These are phyloP conservation scores for Odocoileus virginianus DNA, from an alignment of 2,113 vertebrate species.

Conservation along the genomic window DNA sequence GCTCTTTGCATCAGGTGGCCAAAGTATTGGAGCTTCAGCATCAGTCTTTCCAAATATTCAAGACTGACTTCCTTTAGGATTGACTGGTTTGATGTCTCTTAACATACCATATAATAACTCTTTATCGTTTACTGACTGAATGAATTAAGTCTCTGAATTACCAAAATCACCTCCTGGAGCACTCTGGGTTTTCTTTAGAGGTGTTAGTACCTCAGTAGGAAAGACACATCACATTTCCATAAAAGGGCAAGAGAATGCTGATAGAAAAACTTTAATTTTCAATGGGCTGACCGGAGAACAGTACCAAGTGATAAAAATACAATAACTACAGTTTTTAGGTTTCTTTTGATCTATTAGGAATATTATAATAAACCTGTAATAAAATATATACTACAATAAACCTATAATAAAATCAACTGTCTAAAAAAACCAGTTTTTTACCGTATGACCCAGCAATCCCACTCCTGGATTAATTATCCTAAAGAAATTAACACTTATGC, in stretches of 20 bases:
- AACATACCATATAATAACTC: not conserved
- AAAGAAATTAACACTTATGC: not conserved
- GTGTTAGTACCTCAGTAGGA: not conserved
- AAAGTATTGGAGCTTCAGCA: not conserved
- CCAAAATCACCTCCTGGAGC: not conserved
- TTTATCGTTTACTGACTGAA: not conserved
- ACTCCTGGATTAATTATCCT: not conserved
- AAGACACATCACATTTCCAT: not conserved
- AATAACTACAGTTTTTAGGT: not conserved
- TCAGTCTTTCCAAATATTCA: not conserved
- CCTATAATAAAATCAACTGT: not conserved
- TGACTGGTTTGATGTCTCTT: not conserved
- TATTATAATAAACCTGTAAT: not conserved
- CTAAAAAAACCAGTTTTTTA: not conserved
- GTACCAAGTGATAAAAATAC: not conserved
- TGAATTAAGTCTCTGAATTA: not conserved
- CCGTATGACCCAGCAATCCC: not conserved
- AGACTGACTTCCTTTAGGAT: not conserved
- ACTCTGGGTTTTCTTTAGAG: not conserved
- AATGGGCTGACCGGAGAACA: not conserved
- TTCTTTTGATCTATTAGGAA: not conserved
- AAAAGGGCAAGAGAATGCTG: not conserved
- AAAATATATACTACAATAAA: not conserved
- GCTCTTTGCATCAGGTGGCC: not conserved
- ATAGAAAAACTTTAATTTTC: not conserved